Percentiles rank a stretch among this genome's conserved stretches.
These are phyloP conservation scores for Schlechtendalia chinensis DNA, from an alignment of 1,140 invertebrate species.

Conservation along the genomic window DNA sequence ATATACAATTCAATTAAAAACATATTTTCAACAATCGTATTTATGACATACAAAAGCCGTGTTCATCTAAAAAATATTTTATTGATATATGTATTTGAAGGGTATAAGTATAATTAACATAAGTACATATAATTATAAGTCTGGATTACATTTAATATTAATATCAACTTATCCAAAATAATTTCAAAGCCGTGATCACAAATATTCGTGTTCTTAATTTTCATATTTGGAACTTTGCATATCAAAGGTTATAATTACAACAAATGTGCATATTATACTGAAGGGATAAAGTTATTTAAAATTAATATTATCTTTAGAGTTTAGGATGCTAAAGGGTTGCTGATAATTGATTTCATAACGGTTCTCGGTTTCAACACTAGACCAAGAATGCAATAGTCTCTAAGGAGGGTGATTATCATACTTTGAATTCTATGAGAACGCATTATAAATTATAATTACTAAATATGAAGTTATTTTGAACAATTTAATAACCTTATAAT, in stretches of 20 bases:
- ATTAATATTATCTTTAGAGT: neutral
- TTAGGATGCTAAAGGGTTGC: slow-evolving; percentile 7
- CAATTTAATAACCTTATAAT: slow-evolving; percentile 2
- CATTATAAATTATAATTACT: slow-evolving; percentile 21
- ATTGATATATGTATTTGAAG: no score
- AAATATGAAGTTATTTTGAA: neutral
- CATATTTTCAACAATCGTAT: neutral
- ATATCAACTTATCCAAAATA: neutral
- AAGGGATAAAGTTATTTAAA: neutral
- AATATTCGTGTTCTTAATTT: neutral
- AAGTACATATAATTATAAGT: no score
- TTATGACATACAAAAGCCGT: neutral
- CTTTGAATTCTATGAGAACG: neutral
- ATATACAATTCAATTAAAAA: neutral
- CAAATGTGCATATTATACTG: neutral
- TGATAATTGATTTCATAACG: slow-evolving; percentile 18
- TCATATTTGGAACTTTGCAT: neutral
- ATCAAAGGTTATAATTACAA: neutral
- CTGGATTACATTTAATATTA: no score
- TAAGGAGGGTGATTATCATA: slow-evolving; percentile 15
- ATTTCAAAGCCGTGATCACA: neutral
- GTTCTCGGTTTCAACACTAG: neutral
- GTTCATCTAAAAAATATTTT: no score
- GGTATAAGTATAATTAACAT: no score
- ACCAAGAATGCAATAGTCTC: slow-evolving; percentile 23